phyloP scores from a whole-genome alignment of 2,797 vertebrate genomes.

The Caiman crocodilus region DNA sequence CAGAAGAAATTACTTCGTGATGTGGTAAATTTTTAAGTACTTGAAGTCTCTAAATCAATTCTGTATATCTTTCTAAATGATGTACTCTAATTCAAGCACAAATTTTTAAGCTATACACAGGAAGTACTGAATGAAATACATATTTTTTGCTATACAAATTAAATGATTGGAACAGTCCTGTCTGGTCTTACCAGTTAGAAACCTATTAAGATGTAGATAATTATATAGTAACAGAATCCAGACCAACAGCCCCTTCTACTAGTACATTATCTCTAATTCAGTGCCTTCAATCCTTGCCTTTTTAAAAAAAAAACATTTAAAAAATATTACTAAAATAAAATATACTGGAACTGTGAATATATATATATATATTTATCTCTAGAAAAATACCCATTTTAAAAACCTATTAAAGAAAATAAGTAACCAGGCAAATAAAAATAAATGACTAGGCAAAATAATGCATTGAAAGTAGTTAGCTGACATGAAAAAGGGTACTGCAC shows the following conservation, averaged over 20 bases:
- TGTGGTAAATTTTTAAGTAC: slow-evolving; percentile 12
- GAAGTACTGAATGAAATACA: neutral
- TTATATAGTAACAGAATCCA: neutral
- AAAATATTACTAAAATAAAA: neutral
- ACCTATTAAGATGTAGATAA: neutral
- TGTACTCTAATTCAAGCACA: neutral
- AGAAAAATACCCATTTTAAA: neutral
- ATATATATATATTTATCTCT: neutral
- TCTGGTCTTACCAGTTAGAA: neutral
- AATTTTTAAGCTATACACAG: neutral
- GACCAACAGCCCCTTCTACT: neutral
- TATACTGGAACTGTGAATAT: neutral
- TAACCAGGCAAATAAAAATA: neutral
- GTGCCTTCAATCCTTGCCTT: neutral
- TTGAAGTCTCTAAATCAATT: neutral
- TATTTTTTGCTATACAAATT: neutral
- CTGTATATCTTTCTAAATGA: neutral
- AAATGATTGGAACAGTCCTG: neutral
- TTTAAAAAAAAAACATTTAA: neutral
- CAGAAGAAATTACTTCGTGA: slow-evolving; percentile 14
- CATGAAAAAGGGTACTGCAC: neutral
- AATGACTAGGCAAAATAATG: neutral
- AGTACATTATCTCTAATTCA: neutral
- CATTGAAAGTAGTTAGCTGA: neutral
- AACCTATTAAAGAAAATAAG: no score